Evolutionary conservation across 2,113 vertebrate species (phyloP).

Genomic region (Pan paniscus): DNA sequence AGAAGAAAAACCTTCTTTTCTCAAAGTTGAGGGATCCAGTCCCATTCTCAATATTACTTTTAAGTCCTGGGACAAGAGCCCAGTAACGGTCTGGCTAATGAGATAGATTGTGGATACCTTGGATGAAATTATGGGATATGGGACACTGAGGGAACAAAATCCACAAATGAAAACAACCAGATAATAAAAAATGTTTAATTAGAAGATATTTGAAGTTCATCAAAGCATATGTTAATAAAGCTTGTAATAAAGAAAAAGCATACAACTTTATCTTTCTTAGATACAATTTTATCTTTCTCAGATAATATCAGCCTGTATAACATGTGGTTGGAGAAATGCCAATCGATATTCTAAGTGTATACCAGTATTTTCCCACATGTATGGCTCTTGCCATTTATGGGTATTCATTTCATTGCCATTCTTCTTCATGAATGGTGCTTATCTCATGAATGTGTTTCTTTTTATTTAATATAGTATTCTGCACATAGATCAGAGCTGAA

Average conservation of each 20-base stretch:
- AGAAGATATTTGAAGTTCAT: background rate
- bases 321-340: background rate
- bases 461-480: slow-evolving; percentile 13
- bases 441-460: background rate
- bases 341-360: background rate
- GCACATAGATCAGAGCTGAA: background rate
- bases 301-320: background rate
- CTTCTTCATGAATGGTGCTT: background rate
- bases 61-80: background rate
- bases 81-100: background rate
- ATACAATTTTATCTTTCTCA: background rate
- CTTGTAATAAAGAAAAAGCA: background rate
- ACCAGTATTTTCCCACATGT: background rate
- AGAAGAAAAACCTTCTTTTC: background rate
- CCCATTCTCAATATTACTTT: slow-evolving; percentile 1
- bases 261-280: background rate
- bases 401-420: slow-evolving; percentile 7
- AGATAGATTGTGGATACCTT: background rate
- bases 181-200: background rate
- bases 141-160: background rate
- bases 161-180: background rate
- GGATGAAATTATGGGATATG: background rate
- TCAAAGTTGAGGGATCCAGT: background rate
- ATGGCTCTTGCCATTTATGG: background rate
- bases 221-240: background rate